Base-by-base conservation (phyloP, 2,888 invertebrate genomes). In the Limnephilus rhombicus region DNA sequence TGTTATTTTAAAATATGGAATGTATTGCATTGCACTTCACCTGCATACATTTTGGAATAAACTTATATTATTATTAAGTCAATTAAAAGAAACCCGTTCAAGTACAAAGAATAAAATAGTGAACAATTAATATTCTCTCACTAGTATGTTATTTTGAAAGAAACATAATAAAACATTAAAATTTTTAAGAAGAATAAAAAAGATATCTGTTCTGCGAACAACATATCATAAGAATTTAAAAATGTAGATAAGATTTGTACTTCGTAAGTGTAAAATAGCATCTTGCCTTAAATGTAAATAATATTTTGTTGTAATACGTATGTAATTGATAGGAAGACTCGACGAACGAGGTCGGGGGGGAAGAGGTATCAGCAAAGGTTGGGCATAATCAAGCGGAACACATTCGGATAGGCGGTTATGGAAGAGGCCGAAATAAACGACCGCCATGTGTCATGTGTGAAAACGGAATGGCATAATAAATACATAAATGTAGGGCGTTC, bases 401-500 rank as follows among this genome's bases (percentile, higher is more conserved):
- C 68, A 68, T 68, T 68, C 24, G 18, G 68, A 68, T 68, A 68
- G 68, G 68, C 68, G 68, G 24, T 68, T 68, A 68, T 68, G 68
- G 68, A 18, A 68, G 24, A 68, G 9, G 68, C 68, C 68, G 11
- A n/a, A 68, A 68, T 68, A 68, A 68, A 68, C 68, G 68, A 68
- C 68, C 68, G 24, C 68, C 68, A 68, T 68, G 68, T 68, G 68
- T 68, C 68, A 68, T 68, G n/a, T 68, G 68, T 24, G 68, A 68
- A 68, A 68, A 68, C 24, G 68, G 68, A 24, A 68, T 68, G 68
- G 68, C n/a, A 68, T 68, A 68, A 68, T 68, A 68, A 68, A 68
- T n/a, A 68, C n/a, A 68, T 68, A 68, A 68, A 68, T n/a, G 68
- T 68, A 68, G 68, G 68, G 68, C 68, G n/a, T n/a, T 68, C 68